Conservation (phyloP, 2,113 vertebrate species). For the Hypomesus transpacificus region DNA sequence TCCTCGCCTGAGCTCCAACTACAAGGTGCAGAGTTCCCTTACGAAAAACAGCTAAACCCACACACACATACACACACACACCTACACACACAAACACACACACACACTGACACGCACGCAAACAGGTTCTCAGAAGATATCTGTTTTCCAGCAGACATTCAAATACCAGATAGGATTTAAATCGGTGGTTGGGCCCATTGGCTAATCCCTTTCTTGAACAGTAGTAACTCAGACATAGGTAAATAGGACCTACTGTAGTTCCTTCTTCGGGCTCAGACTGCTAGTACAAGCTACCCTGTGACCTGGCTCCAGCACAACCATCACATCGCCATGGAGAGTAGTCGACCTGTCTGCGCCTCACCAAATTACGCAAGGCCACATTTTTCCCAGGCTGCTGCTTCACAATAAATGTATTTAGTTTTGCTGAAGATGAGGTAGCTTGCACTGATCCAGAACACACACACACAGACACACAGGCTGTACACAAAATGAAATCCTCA, state of each 20-base stretch:
- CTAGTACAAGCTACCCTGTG: conserved; percentile 12
- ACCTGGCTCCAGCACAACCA: conserved; percentile 22
- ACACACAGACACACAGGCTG: neutral
- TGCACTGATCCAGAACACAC: neutral
- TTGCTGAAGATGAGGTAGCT: conserved; percentile 2
- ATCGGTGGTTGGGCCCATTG: too few species aligned
- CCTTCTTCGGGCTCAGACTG: neutral
- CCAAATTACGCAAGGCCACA: conserved; percentile 16
- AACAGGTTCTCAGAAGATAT: too few species aligned
- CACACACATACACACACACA: too few species aligned
- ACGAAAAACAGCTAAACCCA: too few species aligned
- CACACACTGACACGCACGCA: neutral
- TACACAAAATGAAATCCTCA: neutral
- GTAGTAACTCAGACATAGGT: too few species aligned
- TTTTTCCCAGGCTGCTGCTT: conserved; percentile 28
- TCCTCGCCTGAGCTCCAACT: too few species aligned
- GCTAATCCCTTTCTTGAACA: too few species aligned
- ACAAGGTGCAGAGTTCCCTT: too few species aligned
- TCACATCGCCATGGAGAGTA: conserved; percentile 19
- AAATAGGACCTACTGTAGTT: too few species aligned
- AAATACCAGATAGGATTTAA: too few species aligned
- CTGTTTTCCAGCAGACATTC: too few species aligned
- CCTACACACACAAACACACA: neutral
- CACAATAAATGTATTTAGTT: conserved; percentile 5
- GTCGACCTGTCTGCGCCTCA: conserved; percentile 11